Evolutionary conservation across 2,797 vertebrate genomes (phyloP), one percentile per base, ranked within the genome.

Genomic region (Neostethus bicornis): DNA sequence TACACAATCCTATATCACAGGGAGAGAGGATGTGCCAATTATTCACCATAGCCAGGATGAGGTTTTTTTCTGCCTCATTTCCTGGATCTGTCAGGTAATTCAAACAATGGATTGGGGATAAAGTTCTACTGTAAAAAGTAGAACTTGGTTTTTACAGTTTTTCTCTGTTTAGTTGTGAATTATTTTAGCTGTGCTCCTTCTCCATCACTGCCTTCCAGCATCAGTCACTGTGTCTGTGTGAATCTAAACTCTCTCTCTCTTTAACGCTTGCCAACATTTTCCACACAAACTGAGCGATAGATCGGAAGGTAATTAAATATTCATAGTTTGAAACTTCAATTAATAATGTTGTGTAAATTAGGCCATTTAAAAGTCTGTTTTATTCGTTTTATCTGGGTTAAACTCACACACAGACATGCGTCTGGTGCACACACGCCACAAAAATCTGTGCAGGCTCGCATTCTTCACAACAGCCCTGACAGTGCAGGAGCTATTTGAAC

Each of bases 281-380:
- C 42, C 60, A 64, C 75, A 60, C 58, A 65, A 68, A 70, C 80
- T 47, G 52, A 82, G 77, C 28, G 68, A 85, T 80, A 75, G 75
- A 86, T 76, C 50, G 77, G 72, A 64, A 73, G 38, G 51, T 67
- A 64, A 90, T 91, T 83, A 91, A 91, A 91, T 89, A 91, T 91
- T 91, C 75, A 90, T 90, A 83, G 83, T 81, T 80, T 81, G 80
- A 85, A 90, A 87, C 84, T 79, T 69, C 73, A 75, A 87, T 88
- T 86, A 83, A 78, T 85, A 77, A 86, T 83, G 84, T 83, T 86
- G 86, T 87, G 81, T 86, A 90, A 90, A 91, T 88, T 78, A 91
- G 85, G 85, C 82, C 74, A 88, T 91, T 91, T 90, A 85, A 85
- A 88, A 91, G 88, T 91, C 87, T 90, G 90, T 90, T 90, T 90